Evolutionary conservation across 2,888 invertebrate species (phyloP).

Genomic region (Synanthedon tipuliformis): DNA sequence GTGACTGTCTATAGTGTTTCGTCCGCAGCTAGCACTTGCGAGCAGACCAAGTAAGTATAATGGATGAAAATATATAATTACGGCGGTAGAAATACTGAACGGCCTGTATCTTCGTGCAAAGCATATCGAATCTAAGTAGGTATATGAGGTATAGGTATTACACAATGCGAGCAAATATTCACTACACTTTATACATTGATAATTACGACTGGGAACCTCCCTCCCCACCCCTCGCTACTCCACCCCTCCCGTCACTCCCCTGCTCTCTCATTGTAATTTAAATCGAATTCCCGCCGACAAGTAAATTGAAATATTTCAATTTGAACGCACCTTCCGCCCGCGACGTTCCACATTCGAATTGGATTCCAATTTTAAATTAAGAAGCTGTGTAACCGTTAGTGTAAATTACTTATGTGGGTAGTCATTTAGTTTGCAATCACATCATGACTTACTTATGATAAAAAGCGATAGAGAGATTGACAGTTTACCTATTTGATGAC

Average conservation of each 20-base stretch:
- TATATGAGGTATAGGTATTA: conserved; percentile 3
- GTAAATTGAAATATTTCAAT: conserved; percentile 69
- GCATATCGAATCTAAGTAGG: not conserved
- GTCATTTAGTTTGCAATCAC: too few relatives aligned
- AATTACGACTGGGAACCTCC: conserved; percentile 27
- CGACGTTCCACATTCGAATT: conserved; percentile 37
- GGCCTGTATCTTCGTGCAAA: not conserved
- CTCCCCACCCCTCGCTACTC: conserved; percentile 6
- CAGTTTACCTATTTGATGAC: too few relatives aligned
- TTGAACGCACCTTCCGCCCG: conserved; percentile 45
- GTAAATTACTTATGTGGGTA: not conserved
- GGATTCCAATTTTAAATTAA: conserved; percentile 41
- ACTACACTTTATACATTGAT: conserved; percentile 49
- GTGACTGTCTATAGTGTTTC: too few relatives aligned
- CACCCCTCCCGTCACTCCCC: conserved; percentile 8
- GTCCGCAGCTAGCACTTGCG: too few relatives aligned
- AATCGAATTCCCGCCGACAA: conserved; percentile 64
- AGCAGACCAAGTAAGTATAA: too few relatives aligned
- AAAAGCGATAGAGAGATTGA: too few relatives aligned
- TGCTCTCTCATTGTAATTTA: conserved; percentile 61
- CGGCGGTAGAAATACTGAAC: not conserved
- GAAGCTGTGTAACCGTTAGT: conserved; percentile 17
- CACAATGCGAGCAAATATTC: conserved; percentile 41
- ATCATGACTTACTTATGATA: too few relatives aligned
- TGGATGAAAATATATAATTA: too few relatives aligned